Evolutionary conservation across 2,797 vertebrate species (phyloP).

Genomic region (Pangasius macronema): DNA sequence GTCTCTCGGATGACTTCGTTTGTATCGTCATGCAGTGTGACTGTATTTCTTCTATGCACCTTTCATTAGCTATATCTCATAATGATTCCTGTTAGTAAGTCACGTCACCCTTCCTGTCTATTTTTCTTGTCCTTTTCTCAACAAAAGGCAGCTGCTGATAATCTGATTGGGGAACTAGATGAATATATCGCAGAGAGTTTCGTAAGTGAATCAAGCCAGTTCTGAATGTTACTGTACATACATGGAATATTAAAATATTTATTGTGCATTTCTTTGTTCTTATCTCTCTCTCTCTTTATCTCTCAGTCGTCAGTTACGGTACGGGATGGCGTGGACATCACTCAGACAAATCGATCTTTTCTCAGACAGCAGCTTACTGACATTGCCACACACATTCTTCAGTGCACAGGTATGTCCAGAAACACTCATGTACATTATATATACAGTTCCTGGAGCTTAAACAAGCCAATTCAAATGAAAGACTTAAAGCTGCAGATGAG

Average conservation of each 20-base stretch:
- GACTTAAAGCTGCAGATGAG: not conserved
- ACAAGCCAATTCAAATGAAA: not conserved
- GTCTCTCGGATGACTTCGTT: too few species aligned
- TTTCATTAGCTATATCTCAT: not conserved
- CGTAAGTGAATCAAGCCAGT: slow-evolving; percentile 72
- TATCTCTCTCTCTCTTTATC: not conserved
- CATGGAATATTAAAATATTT: not conserved
- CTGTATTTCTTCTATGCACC: not conserved
- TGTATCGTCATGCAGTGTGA: too few species aligned
- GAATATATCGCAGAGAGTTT: slow-evolving; percentile 92
- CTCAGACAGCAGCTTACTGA: slow-evolving; percentile 86
- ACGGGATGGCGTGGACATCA: slow-evolving; percentile 85
- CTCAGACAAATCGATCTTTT: slow-evolving; percentile 87
- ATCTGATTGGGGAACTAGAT: slow-evolving; percentile 84
- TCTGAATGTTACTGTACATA: not conserved
- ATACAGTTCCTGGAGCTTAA: not conserved
- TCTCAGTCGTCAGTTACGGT: slow-evolving; percentile 83
- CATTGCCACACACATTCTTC: slow-evolving; percentile 87
- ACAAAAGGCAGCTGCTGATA: slow-evolving; percentile 80
- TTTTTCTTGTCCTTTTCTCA: not conserved
- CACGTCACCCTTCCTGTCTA: not conserved
- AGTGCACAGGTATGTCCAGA: slow-evolving; percentile 77
- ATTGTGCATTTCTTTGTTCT: not conserved
- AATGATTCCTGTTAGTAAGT: not conserved
- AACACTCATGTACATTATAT: not conserved